These are phyloP conservation scores for Phalera bucephala DNA, from an alignment of 2,888 invertebrate genomes.

Conservation along the genomic window DNA sequence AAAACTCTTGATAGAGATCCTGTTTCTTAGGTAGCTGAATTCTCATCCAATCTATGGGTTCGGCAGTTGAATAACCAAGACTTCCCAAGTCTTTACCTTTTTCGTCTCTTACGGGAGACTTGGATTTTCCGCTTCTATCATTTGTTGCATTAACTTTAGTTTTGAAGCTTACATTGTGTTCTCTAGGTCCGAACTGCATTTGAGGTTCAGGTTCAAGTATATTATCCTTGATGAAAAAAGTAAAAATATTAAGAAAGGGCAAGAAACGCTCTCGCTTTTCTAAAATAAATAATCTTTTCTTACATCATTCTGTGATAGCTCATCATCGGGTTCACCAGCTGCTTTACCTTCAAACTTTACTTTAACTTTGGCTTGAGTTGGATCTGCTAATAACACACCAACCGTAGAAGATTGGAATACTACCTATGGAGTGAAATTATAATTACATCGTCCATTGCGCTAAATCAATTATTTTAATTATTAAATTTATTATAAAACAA, in stretches of 20 bases:
- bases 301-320: constrained; percentile 40
- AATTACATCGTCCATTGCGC: no score
- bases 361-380: constrained; percentile 85
- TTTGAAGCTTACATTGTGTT: constrained; percentile 28
- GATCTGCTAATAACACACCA: constrained; percentile 87
- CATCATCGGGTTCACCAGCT: constrained; percentile 50
- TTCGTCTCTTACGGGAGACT: constrained; percentile 41
- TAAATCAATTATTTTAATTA: no score
- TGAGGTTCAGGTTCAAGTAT: constrained; percentile 44
- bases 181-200: constrained; percentile 44
- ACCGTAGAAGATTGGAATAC: constrained; percentile 87
- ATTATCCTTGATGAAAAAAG: constrained; percentile 36
- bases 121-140: constrained; percentile 33
- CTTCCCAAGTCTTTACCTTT: constrained; percentile 76
- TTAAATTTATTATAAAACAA: background rate
- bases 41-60: constrained; percentile 85
- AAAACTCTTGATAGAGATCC: constrained; percentile 86
- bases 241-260: no score
- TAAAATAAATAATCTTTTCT: no score
- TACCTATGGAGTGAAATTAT: constrained; percentile 68
- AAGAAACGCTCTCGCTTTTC: no score
- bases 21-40: constrained; percentile 86
- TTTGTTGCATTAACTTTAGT: constrained; percentile 10
- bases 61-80: constrained; percentile 81
- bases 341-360: constrained; percentile 76